A percentile compares a stretch with the other conserved stretches of the same genome.
phyloP scores from a whole-genome alignment of 2,888 invertebrate genomes.

The Opisthograptis luteolata region DNA sequence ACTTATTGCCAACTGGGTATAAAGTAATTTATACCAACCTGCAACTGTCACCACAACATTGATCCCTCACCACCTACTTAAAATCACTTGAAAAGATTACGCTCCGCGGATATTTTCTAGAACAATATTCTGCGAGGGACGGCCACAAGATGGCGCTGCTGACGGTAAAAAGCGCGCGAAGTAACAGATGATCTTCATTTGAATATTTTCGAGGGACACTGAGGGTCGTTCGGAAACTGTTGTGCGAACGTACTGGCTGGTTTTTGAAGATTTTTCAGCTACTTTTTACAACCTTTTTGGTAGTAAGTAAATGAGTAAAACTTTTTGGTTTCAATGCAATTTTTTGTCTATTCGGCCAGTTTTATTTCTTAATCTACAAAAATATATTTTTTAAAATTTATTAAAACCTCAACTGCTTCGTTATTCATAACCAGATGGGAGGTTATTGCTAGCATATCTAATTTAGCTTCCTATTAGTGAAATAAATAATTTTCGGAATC shows the following conservation, averaged over 20 bases:
- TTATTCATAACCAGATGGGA: too few relatives aligned
- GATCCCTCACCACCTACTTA: slow-evolving; percentile 3
- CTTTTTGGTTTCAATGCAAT: too few relatives aligned
- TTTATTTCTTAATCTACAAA: too few relatives aligned
- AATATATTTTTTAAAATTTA: too few relatives aligned
- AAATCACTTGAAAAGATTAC: slow-evolving; percentile 27
- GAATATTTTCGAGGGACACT: slow-evolving; percentile 64
- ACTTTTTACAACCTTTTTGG: too few relatives aligned
- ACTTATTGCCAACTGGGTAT: background rate
- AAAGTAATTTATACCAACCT: too few relatives aligned
- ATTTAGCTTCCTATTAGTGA: too few relatives aligned
- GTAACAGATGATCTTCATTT: slow-evolving; percentile 75
- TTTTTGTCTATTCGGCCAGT: too few relatives aligned
- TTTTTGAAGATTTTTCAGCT: background rate
- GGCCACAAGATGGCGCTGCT: slow-evolving; percentile 58
- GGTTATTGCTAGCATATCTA: too few relatives aligned
- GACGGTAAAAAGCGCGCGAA: slow-evolving; percentile 57
- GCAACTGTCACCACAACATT: slow-evolving; percentile 3
- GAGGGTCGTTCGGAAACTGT: slow-evolving; percentile 37
- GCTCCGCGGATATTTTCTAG: slow-evolving; percentile 28
- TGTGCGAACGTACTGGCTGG: slow-evolving; percentile 4
- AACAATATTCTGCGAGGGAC: slow-evolving; percentile 45
- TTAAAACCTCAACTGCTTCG: too few relatives aligned
- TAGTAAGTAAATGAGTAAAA: too few relatives aligned
- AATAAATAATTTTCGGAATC: too few relatives aligned